phyloP scores from a whole-genome alignment of 2,113 vertebrate genomes.

The Dasyurus viverrinus region DNA sequence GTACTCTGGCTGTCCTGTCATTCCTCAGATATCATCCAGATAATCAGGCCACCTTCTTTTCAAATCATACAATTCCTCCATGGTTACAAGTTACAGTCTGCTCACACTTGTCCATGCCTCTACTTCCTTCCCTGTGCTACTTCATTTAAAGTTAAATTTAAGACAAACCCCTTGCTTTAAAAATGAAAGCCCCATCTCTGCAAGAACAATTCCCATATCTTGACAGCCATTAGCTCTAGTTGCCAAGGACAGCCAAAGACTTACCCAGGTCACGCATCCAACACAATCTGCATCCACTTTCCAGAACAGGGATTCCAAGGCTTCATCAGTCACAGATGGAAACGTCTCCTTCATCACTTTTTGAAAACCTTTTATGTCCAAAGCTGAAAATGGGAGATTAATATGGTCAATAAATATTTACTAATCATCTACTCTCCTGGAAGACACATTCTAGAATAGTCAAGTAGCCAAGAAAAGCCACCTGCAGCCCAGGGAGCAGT shows the following conservation, averaged over 20 bases:
- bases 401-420: not conserved
- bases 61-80: not conserved
- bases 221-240: not conserved
- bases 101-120: not conserved
- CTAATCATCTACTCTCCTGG: not conserved
- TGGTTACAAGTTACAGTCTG: not conserved
- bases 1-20: not conserved
- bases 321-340: constrained; percentile 53
- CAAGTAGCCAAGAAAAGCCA: not conserved
- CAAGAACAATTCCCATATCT: not conserved
- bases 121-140: not conserved
- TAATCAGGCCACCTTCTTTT: not conserved
- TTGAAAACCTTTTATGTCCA: constrained; percentile 70
- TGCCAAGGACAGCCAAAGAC: not conserved
- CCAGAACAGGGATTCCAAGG: constrained; percentile 70
- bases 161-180: not conserved
- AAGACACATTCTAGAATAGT: not conserved
- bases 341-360: constrained; percentile 70
- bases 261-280: constrained; percentile 78
- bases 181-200: not conserved
- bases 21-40: not conserved
- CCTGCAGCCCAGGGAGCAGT: not conserved
- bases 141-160: not conserved
- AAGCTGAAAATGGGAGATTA: constrained; percentile 51
- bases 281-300: constrained; percentile 79